Evolutionary conservation across 2,113 vertebrate species (phyloP).

Genomic region (Tympanuchus pallidicinctus): DNA sequence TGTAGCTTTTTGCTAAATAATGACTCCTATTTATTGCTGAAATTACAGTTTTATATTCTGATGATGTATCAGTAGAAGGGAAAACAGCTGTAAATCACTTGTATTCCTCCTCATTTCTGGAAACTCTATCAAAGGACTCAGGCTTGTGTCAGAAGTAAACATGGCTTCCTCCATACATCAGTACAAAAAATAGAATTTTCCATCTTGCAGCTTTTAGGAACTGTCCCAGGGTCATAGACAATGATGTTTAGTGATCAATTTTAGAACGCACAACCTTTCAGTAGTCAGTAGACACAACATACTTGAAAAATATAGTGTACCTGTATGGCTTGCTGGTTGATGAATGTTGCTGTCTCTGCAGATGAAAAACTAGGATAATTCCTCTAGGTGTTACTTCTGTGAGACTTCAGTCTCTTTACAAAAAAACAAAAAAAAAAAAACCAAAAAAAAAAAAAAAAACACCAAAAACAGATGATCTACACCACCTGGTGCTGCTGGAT

Average conservation of each 20-base stretch:
- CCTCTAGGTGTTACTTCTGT: constrained; percentile 57
- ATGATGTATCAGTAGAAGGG: constrained; percentile 3
- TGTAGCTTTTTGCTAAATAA: background rate
- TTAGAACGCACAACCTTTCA: constrained; percentile 13
- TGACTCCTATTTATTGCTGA: constrained; percentile 33
- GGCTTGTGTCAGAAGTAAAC: background rate
- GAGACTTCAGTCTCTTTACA: constrained; percentile 54
- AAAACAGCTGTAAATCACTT: constrained; percentile 29
- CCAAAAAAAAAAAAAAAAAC: background rate
- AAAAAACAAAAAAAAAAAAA: background rate
- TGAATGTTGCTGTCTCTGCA: constrained; percentile 54
- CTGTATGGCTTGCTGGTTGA: constrained; percentile 18
- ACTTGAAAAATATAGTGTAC: constrained; percentile 42
- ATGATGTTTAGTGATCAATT: constrained; percentile 23
- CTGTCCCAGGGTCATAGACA: background rate
- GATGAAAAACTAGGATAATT: constrained; percentile 65
- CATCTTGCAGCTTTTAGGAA: constrained; percentile 2
- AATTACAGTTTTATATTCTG: constrained; percentile 18
- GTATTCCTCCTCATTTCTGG: constrained; percentile 17
- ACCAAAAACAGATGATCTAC: constrained; percentile 7
- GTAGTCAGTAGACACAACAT: constrained; percentile 30
- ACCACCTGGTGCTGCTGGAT: constrained; percentile 53
- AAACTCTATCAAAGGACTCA: background rate
- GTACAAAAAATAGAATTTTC: constrained; percentile 22
- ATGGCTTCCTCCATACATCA: background rate